Evolutionary conservation across 2,797 vertebrate genomes (phyloP).

Genomic region (Prunella strophiata): DNA sequence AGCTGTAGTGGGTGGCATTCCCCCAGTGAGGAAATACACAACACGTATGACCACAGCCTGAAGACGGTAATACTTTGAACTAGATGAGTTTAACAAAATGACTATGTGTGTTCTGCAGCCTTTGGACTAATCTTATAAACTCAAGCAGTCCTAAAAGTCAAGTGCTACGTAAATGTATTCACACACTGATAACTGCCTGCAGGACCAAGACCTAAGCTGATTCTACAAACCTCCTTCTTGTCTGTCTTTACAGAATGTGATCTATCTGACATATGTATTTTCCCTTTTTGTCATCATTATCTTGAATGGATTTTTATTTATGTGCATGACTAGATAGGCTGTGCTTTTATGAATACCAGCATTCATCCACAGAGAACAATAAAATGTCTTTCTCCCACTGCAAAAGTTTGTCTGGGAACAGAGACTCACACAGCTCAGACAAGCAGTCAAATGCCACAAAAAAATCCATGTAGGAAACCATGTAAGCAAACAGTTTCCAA

Average conservation of each 20-base stretch:
- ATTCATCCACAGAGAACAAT: neutral
- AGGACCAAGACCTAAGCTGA: neutral
- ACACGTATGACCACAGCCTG: neutral
- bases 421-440: neutral
- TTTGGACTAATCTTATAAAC: neutral
- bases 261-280: neutral
- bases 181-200: neutral
- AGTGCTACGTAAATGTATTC: neutral
- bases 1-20: neutral
- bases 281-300: neutral
- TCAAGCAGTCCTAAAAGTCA: neutral
- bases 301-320: conserved; percentile 2
- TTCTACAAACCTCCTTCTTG: neutral
- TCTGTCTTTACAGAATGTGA: neutral
- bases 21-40: neutral
- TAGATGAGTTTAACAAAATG: neutral
- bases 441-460: neutral
- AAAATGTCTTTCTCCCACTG: neutral
- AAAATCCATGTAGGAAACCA: neutral
- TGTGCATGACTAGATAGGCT: neutral
- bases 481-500: neutral
- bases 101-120: neutral
- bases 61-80: neutral
- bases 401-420: neutral
- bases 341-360: neutral